Conservation (phyloP, 1,140 invertebrate species). For the Chironomus tepperi region DNA sequence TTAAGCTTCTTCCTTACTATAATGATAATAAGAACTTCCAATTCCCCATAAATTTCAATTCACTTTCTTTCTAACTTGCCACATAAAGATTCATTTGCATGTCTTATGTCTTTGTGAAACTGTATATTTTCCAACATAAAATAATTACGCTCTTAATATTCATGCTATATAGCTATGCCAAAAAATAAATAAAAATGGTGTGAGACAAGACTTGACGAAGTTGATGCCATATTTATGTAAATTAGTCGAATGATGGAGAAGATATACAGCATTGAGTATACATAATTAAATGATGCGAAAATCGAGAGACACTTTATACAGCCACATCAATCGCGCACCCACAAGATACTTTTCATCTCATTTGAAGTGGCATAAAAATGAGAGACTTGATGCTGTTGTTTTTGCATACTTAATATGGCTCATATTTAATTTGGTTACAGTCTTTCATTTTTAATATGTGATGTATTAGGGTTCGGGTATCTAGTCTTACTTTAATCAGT, state of each 20-base stretch:
- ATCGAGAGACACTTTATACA: neutral
- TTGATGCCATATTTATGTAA: slow-evolving; percentile 13
- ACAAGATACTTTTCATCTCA: too few relatives aligned
- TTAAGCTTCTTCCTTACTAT: neutral
- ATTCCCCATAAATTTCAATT: too few relatives aligned
- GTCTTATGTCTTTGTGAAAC: neutral
- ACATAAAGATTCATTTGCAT: slow-evolving; percentile 9
- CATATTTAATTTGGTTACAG: too few relatives aligned
- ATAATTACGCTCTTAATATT: slow-evolving; percentile 10
- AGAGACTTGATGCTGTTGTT: too few relatives aligned
- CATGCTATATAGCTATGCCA: neutral
- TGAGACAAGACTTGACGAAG: neutral
- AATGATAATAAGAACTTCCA: neutral
- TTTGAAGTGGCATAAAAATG: too few relatives aligned
- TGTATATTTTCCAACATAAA: neutral
- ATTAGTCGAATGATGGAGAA: neutral
- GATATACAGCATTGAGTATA: neutral
- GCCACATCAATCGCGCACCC: too few relatives aligned
- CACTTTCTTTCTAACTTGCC: neutral
- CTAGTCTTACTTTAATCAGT: too few relatives aligned
- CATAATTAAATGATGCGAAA: slow-evolving; percentile 14
- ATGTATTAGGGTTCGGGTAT: too few relatives aligned
- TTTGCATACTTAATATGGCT: too few relatives aligned
- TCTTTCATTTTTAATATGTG: too few relatives aligned
- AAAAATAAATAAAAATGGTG: neutral